These are phyloP conservation scores for Hirtodrosophila histrioides DNA, from an alignment of 2,888 invertebrate genomes.

Conservation along the genomic window DNA sequence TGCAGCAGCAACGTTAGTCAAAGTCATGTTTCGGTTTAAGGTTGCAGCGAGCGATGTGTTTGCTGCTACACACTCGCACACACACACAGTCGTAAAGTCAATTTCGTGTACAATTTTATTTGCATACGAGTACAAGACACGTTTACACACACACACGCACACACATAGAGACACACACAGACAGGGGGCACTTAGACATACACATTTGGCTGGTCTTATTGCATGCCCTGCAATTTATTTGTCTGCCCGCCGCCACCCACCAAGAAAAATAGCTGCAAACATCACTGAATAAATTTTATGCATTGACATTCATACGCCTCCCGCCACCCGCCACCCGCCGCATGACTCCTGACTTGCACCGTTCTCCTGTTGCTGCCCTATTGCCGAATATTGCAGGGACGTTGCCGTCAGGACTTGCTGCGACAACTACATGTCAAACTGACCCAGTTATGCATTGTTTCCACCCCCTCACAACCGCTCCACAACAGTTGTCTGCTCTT, in stretches of 20 bases:
- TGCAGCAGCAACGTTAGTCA: constrained; percentile 77
- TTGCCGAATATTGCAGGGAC: constrained; percentile 59
- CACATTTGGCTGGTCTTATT: constrained; percentile 68
- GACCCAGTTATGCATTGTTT: constrained; percentile 71
- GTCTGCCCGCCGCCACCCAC: constrained; percentile 40
- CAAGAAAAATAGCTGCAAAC: constrained; percentile 73
- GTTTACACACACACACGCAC: constrained; percentile 9
- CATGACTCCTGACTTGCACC: neutral
- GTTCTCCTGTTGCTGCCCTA: constrained; percentile 4
- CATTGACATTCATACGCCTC: constrained; percentile 68
- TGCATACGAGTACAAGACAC: constrained; percentile 56
- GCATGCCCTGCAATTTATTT: constrained; percentile 81
- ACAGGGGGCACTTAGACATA: constrained; percentile 61
- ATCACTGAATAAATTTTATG: constrained; percentile 73
- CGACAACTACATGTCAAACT: constrained; percentile 79
- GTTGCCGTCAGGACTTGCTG: constrained; percentile 66
- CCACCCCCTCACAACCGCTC: constrained; percentile 18
- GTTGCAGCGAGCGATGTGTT: constrained; percentile 27
- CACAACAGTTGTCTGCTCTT: constrained; percentile 40
- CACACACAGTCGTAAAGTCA: constrained; percentile 59
- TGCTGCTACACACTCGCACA: constrained; percentile 16
- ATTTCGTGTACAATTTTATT: constrained; percentile 79
- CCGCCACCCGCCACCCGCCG: constrained; percentile 1
- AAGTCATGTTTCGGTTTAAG: constrained; percentile 72
- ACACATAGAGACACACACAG: neutral